Conservation (phyloP, 64 coral and sea anemone genomes). For the Platygyra sinensis region DNA sequence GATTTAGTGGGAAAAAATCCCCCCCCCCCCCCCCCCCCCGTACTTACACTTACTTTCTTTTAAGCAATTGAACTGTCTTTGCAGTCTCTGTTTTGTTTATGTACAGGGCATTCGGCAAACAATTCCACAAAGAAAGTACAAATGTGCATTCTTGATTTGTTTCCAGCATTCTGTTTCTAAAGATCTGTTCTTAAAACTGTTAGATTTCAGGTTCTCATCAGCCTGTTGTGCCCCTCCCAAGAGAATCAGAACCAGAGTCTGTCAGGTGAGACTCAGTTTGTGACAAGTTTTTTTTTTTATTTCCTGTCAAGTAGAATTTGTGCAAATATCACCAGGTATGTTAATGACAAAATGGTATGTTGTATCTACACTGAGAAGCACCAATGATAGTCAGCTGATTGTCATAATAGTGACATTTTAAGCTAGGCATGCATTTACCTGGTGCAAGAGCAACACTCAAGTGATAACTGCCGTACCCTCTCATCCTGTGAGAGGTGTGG, state of each 20-base stretch:
- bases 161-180: no score
- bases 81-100: no score
- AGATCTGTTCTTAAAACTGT: no score
- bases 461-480: slow-evolving; percentile 85
- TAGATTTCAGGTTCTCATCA: slow-evolving; percentile 47
- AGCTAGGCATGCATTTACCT: slow-evolving; percentile 9
- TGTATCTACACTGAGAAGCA: neutral
- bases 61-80: no score
- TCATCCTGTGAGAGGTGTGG: slow-evolving; percentile 72
- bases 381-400: slow-evolving; percentile 6
- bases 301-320: neutral
- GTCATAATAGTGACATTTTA: slow-evolving; percentile 20
- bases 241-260: slow-evolving; percentile 82
- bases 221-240: slow-evolving; percentile 33
- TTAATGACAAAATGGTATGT: neutral
- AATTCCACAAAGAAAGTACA: no score
- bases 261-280: slow-evolving; percentile 54
- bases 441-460: slow-evolving; percentile 73
- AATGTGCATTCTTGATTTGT: no score
- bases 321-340: no score
- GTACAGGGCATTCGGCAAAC: no score
- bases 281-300: neutral
- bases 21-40: no score
- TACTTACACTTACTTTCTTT: no score
- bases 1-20: no score